Evolutionary conservation across 2,888 invertebrate species (phyloP).

Genomic region (Dastarcus helophoroides): DNA sequence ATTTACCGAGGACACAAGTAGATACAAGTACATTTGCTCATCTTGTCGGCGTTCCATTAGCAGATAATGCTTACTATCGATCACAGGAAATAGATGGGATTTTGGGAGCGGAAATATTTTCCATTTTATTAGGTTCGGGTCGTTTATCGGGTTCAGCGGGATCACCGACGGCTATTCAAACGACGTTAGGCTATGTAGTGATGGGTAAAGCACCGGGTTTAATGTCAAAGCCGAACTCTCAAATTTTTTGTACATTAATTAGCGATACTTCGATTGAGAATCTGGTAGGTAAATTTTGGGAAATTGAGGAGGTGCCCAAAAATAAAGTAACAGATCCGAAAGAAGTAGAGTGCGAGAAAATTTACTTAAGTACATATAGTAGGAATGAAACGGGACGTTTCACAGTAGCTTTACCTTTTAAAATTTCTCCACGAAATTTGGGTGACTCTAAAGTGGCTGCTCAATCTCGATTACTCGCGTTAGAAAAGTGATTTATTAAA

Average conservation of each 20-base stretch:
- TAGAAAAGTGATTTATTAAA: not conserved
- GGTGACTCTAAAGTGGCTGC: not conserved
- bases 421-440: no score
- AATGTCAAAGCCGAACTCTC: no score
- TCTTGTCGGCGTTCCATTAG: no score
- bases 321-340: not conserved
- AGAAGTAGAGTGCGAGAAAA: not conserved
- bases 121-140: not conserved
- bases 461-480: not conserved
- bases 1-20: not conserved
- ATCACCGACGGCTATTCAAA: constrained; percentile 1
- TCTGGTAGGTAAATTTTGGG: no score
- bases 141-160: not conserved
- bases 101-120: no score
- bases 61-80: no score
- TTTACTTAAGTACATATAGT: not conserved
- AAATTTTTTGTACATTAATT: no score
- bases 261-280: no score
- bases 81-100: no score
- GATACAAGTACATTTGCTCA: no score
- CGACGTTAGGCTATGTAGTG: not conserved
- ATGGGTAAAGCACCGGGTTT: not conserved
- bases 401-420: constrained; percentile 1
- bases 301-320: constrained; percentile 3
- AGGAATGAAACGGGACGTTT: not conserved